Percentiles rank a stretch among this genome's conserved stretches.
Conservation (phyloP, 2,888 invertebrate species). For the Flexamia atlantica region DNA sequence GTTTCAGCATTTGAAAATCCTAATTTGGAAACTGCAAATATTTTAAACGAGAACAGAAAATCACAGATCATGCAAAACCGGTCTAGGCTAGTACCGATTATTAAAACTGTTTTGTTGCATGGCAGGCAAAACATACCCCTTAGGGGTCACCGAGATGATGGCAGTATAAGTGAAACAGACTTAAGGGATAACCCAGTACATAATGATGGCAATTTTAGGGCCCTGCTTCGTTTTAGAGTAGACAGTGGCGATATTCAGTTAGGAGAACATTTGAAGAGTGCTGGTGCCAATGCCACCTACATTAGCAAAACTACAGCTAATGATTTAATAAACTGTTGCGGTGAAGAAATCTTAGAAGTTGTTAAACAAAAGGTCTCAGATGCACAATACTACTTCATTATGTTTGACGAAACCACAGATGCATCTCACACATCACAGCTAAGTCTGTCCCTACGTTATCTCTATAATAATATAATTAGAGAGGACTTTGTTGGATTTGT, state of each 20-base stretch:
- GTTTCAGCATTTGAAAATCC: neutral
- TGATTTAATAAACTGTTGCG: too few species aligned
- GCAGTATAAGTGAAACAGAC: neutral
- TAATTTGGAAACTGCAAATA: neutral
- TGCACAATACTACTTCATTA: too few species aligned
- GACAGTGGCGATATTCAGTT: conserved; percentile 10
- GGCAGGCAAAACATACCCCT: conserved; percentile 37
- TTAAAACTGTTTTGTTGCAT: conserved; percentile 9
- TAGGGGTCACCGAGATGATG: conserved; percentile 18
- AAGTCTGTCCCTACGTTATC: too few species aligned
- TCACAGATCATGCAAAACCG: neutral
- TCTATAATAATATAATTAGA: too few species aligned
- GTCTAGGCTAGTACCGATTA: conserved; percentile 12
- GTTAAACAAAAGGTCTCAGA: too few species aligned
- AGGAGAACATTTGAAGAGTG: neutral
- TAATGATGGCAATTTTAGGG: conserved; percentile 45
- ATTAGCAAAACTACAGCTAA: neutral
- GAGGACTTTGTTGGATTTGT: too few species aligned
- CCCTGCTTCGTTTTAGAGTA: conserved; percentile 30
- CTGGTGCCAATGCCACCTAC: conserved; percentile 13
- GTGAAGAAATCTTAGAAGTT: too few species aligned
- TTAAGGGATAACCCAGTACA: conserved; percentile 7
- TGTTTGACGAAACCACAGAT: too few species aligned
- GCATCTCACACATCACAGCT: too few species aligned
- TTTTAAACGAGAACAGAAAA: conserved; percentile 5